Evolutionary conservation across 2,113 vertebrate species (phyloP), one percentile per base, ranked within the genome.

Genomic region (Nicator chloris): DNA sequence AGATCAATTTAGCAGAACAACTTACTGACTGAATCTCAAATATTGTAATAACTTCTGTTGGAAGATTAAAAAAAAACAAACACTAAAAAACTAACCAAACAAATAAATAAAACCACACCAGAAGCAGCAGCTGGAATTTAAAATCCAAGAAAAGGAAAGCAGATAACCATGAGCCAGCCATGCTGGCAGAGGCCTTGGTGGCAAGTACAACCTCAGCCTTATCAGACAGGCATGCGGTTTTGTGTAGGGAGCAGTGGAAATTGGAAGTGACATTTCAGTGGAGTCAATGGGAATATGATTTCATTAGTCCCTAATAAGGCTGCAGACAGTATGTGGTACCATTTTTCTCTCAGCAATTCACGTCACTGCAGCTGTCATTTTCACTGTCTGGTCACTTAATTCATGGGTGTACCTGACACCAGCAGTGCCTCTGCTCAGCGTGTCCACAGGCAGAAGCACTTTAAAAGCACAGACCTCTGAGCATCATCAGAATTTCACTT

Each of bases 341-440:
- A 78, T 96, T 95, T 95, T 93, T 96, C 78, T 93, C 73, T 86
- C 72, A 91, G 90, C 64, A 88, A 94, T 94, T 96, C 84, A 89
- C 78, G 75, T 97, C 90, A 96, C 86, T 81, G 66, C 33, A 92
- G 80, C 92, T 86, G 94, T 93, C 89, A 88, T 71, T 94, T 94
- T 91, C 80, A 66, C 91, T 71, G 68, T 76, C 85, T 95, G 63
- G 68, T 60, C 53, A 65, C 86, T 93, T 92, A 96, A 94, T 93
- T 84, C 65, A 90, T 86, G 89, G 37, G 4, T 37, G 65, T 61
- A 69, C 39, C 85, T 86, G 79, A 93, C 89, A 95, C 82, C 79
- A 95, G 75, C 68, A 90, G 90, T 18, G 59, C 66, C 78, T 94
- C 85, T 93, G 82, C 85, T 66, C 85, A 45, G 27, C 37, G 60